phyloP scores from a whole-genome alignment of 2,888 invertebrate species.

The Dione juno region DNA sequence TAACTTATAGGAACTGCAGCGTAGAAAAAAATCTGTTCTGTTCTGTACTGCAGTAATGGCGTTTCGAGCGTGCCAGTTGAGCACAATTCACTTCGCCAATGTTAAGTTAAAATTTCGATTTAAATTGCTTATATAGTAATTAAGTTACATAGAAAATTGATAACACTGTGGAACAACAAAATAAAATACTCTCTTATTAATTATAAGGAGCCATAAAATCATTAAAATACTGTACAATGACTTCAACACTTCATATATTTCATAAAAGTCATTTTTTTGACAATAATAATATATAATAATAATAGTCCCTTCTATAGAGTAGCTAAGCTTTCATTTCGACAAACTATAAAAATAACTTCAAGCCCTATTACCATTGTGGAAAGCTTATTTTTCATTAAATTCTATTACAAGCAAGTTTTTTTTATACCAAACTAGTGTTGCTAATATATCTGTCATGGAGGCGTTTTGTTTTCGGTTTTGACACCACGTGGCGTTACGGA shows the following conservation, averaged over 20 bases:
- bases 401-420: slow-evolving; percentile 42
- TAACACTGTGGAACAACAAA: too few species aligned
- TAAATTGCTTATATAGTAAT: too few species aligned
- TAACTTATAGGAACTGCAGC: too few species aligned
- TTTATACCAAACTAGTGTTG: slow-evolving; percentile 61
- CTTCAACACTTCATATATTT: slow-evolving; percentile 22
- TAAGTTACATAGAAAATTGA: not conserved
- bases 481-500: slow-evolving; percentile 74
- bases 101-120: too few species aligned
- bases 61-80: too few species aligned
- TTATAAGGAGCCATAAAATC: not conserved
- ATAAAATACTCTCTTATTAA: too few species aligned
- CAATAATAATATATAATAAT: not conserved
- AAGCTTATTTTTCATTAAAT: slow-evolving; percentile 19
- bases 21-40: too few species aligned
- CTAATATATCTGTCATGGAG: slow-evolving; percentile 79
- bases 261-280: slow-evolving; percentile 13
- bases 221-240: slow-evolving; percentile 1
- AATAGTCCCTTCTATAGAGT: slow-evolving; percentile 19
- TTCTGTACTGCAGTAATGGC: too few species aligned
- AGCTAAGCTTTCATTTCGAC: slow-evolving; percentile 4
- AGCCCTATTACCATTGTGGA: not conserved
- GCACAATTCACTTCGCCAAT: too few species aligned
- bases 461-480: slow-evolving; percentile 73
- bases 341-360: slow-evolving; percentile 13